A percentile compares a stretch with the other conserved stretches of the same genome.
phyloP scores from a whole-genome alignment of 1,140 invertebrate genomes.

The Drosophila neocordata region DNA sequence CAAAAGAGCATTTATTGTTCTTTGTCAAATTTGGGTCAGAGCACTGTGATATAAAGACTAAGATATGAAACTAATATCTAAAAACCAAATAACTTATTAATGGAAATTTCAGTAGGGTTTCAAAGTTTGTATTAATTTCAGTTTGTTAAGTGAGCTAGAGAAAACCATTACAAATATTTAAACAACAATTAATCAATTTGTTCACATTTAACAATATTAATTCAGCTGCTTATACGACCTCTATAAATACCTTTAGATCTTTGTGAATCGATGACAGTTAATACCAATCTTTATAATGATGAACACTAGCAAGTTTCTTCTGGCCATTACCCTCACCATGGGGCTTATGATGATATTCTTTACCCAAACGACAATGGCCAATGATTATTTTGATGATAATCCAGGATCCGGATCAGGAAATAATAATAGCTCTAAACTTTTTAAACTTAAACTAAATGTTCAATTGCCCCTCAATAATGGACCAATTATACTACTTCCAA shows the following conservation, averaged over 20 bases:
- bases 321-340: too few relatives aligned
- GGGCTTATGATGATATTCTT: too few relatives aligned
- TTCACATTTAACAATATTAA: neutral
- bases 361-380: neutral
- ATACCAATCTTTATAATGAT: too few relatives aligned
- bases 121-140: neutral
- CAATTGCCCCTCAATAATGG: neutral
- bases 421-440: neutral
- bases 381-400: neutral
- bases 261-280: too few relatives aligned
- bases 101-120: neutral
- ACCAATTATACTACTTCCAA: neutral
- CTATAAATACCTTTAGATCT: neutral
- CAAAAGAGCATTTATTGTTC: slow-evolving; percentile 2
- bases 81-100: slow-evolving; percentile 10
- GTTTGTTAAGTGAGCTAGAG: neutral
- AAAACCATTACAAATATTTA: neutral
- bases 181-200: neutral
- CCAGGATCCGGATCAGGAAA: neutral
- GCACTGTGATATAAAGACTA: slow-evolving; percentile 25
- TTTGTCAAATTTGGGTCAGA: slow-evolving; percentile 60
- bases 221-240: neutral
- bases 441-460: neutral
- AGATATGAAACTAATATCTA: slow-evolving; percentile 55
- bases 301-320: too few relatives aligned